Evolutionary conservation across 2,888 invertebrate species (phyloP).

Genomic region (Boloria selene): DNA sequence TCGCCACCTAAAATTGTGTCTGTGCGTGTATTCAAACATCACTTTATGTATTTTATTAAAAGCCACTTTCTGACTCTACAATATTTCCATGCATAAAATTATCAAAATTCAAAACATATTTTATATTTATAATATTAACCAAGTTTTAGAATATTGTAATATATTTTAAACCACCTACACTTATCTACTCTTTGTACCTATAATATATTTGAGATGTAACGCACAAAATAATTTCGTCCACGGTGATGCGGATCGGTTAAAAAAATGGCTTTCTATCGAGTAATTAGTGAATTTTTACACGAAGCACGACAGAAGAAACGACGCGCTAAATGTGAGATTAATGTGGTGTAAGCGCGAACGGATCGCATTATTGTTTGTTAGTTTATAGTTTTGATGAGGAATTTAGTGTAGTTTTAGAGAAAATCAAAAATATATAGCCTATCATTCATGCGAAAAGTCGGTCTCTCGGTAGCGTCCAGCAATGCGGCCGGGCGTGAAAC

Average conservation of each 20-base stretch:
- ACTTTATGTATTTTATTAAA: no score
- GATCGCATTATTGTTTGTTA: slow-evolving; percentile 40
- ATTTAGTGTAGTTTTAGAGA: slow-evolving; percentile 38
- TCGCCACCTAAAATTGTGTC: no score
- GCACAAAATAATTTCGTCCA: slow-evolving; percentile 64
- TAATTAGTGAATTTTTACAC: slow-evolving; percentile 79
- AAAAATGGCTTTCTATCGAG: slow-evolving; percentile 69
- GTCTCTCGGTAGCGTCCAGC: no score
- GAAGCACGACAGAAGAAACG: slow-evolving; percentile 53
- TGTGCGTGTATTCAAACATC: no score
- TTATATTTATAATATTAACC: no score
- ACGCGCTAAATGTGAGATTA: slow-evolving; percentile 47
- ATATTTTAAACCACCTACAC: no score
- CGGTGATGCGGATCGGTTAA: slow-evolving; percentile 56
- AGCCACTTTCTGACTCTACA: no score
- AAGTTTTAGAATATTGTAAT: no score
- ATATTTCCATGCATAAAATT: no score
- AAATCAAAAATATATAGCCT: slow-evolving; percentile 30
- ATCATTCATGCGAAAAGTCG: background rate
- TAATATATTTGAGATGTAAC: slow-evolving; percentile 33
- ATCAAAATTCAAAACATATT: no score
- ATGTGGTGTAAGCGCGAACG: slow-evolving; percentile 43
- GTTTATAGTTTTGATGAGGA: slow-evolving; percentile 42
- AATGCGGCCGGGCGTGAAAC: no score
- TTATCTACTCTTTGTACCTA: slow-evolving; percentile 9